Base-by-base conservation (phyloP, 2,113 vertebrate genomes). In the Serranochromis macrocephalus region DNA sequence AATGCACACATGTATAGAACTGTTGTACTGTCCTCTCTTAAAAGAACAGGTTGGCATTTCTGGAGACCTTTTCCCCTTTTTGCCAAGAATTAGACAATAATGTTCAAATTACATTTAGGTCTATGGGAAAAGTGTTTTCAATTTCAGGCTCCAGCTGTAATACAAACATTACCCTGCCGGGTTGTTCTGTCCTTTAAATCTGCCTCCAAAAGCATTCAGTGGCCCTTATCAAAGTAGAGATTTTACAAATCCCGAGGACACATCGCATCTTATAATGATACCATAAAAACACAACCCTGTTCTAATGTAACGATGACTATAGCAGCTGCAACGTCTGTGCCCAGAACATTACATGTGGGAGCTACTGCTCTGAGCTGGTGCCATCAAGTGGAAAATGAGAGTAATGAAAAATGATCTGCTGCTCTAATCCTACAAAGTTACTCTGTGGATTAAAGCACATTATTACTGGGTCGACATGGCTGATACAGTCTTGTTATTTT, bases 381-480 rank as follows among this genome's bases (percentile, higher is more conserved):
- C 90, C 91, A 91, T 88, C 92, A 81, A 88, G 92, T 94, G 91
- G 92, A 83, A 29, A 66, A 38, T 75, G 21, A 24, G 45, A 83
- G 73, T 31, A 92, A 63, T 87, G 73, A 86, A 91, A 87, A 71
- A 61, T 51, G 4, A 83, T 55, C 21, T 55, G 75, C 4, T 40
- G 49, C 81, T 87, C 85, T 88, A 85, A 89, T 86, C 88, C 61
- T 73, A 89, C 81, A 24, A 17, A 31, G 21, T 75, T 75, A 17
- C 24, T 29, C 68, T 47, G 17, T 29, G 71, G 38, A 75, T 75
- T 75, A 73, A 73, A 73, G 36, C 66, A 16, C 33, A 24, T 42
- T 42, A 40, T 71, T 21, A 42, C 12, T 24, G 66, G 7, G 66
- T 24, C 2, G 0, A 10, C 7, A 26, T 45, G 68, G 38, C 21